These are phyloP conservation scores for Coelopa pilipes DNA, from an alignment of 2,888 invertebrate genomes.

Conservation along the genomic window DNA sequence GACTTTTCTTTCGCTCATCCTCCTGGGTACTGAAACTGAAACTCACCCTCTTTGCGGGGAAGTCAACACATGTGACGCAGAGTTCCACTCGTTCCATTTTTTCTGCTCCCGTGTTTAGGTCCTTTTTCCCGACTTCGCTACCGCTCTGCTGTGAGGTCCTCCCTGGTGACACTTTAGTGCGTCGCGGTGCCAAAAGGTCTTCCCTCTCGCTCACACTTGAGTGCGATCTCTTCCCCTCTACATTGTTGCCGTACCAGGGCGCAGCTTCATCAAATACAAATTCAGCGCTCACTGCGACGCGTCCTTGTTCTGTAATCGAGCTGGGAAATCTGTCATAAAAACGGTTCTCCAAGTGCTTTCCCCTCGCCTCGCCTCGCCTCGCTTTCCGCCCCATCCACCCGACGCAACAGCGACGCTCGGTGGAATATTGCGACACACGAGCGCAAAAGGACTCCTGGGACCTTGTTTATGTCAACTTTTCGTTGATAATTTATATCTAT, in stretches of 20 bases:
- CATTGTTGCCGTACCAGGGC: neutral
- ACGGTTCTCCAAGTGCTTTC: too few species aligned
- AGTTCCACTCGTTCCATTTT: slow-evolving; percentile 21
- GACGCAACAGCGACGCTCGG: slow-evolving; percentile 8
- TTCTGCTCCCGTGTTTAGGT: neutral
- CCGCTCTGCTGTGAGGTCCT: slow-evolving; percentile 37
- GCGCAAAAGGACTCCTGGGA: slow-evolving; percentile 65
- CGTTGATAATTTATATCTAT: slow-evolving; percentile 58
- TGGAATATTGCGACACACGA: slow-evolving; percentile 45
- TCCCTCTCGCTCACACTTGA: neutral
- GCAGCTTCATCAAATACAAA: slow-evolving; percentile 59
- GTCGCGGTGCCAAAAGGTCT: slow-evolving; percentile 11
- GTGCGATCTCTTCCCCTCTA: neutral
- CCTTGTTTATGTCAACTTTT: slow-evolving; percentile 66
- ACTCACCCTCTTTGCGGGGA: slow-evolving; percentile 30
- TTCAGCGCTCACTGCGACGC: slow-evolving; percentile 30
- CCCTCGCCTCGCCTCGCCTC: neutral
- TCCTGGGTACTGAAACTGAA: slow-evolving; percentile 10
- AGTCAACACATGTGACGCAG: slow-evolving; percentile 44
- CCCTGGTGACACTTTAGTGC: slow-evolving; percentile 61
- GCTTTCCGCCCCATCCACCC: slow-evolving; percentile 27
- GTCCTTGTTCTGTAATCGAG: slow-evolving; percentile 54
- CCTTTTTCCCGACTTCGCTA: neutral
- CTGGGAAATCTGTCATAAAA: slow-evolving; percentile 66
- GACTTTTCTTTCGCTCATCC: neutral